phyloP scores from a whole-genome alignment of 23 tunicate genomes.

The Halocynthia roretzi region DNA sequence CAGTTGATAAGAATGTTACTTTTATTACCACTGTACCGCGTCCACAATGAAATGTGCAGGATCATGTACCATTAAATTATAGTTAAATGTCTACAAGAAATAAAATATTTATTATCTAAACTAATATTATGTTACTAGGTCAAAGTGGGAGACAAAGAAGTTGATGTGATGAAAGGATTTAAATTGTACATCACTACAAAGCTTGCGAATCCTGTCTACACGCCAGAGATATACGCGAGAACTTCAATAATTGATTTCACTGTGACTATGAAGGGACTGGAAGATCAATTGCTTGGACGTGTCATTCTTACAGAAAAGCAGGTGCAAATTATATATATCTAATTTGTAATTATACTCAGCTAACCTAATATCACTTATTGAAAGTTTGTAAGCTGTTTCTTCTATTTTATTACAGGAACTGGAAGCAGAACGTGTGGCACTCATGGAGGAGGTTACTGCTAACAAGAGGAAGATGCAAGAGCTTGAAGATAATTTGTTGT shows the following conservation, averaged over 20 bases:
- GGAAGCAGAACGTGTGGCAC: conserved; percentile 89
- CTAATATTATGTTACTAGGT: conserved; percentile 32
- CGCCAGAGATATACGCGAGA: conserved; percentile 98
- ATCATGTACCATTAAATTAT: too few species aligned
- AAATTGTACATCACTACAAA: conserved; percentile 95
- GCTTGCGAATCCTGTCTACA: conserved; percentile 99
- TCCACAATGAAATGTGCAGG: too few species aligned
- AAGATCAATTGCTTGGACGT: conserved; percentile 96
- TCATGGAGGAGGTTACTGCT: conserved; percentile 99
- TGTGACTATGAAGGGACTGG: conserved; percentile 99
- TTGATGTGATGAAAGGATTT: conserved; percentile 96
- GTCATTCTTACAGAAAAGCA: conserved; percentile 97
- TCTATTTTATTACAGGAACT: conserved; percentile 46
- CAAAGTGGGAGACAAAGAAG: conserved; percentile 99
- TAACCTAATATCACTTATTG: background rate
- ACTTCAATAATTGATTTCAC: conserved; percentile 99
- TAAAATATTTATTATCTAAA: too few species aligned
- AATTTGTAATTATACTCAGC: background rate
- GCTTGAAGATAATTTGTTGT: conserved; percentile 92
- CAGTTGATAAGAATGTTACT: too few species aligned
- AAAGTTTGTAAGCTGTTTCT: background rate
- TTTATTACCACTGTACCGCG: too few species aligned
- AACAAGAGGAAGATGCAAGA: conserved; percentile 98
- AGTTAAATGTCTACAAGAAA: too few species aligned
- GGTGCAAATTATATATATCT: conserved; percentile 13